Conservation (phyloP, 2,888 invertebrate species). For the Caenorhabditis angaria region DNA sequence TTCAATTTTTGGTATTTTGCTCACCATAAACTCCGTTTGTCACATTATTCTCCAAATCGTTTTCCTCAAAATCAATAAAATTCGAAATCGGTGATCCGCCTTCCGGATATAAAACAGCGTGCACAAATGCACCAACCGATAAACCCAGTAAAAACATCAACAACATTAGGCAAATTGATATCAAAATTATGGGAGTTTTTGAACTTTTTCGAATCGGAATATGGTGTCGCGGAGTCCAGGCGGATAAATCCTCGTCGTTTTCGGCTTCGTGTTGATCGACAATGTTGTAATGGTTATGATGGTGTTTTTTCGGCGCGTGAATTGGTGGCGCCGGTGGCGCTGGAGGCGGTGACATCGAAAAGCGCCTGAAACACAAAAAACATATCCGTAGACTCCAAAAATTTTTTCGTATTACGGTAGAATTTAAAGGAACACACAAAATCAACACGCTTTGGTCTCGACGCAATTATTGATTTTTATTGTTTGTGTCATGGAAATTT, state of each 20-base stretch:
- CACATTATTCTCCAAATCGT: neutral
- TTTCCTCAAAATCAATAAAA: neutral
- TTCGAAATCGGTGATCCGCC: slow-evolving; percentile 19
- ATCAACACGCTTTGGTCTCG: too few species aligned
- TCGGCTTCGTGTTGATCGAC: neutral
- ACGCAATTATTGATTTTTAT: too few species aligned
- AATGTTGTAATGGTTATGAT: slow-evolving; percentile 3
- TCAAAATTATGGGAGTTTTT: neutral
- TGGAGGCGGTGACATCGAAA: slow-evolving; percentile 19
- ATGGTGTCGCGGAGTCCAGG: neutral
- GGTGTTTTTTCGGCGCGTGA: slow-evolving; percentile 16
- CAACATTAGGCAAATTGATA: slow-evolving; percentile 23
- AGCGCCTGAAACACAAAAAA: neutral
- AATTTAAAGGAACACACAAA: too few species aligned
- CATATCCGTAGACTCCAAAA: neutral
- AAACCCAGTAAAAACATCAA: slow-evolving; percentile 50
- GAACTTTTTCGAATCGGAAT: neutral
- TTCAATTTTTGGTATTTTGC: slow-evolving; percentile 5
- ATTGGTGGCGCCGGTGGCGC: slow-evolving; percentile 28
- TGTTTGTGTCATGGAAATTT: too few species aligned
- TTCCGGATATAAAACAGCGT: slow-evolving; percentile 36
- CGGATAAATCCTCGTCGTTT: neutral
- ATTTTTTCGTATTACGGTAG: too few species aligned
- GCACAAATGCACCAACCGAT: slow-evolving; percentile 49
- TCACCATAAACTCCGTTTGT: neutral